phyloP scores from a whole-genome alignment of 92 coral and sea anemone genomes.

The Paragorgia papillata region DNA sequence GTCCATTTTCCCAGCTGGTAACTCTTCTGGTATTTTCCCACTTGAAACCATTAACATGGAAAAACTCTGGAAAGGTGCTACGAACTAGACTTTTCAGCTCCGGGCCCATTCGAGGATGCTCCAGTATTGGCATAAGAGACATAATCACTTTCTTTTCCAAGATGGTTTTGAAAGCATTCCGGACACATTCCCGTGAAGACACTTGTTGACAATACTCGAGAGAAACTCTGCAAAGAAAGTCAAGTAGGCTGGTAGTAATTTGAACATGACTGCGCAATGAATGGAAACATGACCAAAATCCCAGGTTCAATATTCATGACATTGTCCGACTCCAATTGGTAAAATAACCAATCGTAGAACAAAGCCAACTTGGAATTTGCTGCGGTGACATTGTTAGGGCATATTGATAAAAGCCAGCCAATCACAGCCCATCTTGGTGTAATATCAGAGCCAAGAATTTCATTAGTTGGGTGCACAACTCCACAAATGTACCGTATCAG shows the following conservation, averaged over 20 bases:
- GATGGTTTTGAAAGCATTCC: conserved; percentile 80
- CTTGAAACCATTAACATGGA: conserved; percentile 52
- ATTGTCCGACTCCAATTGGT: conserved; percentile 88
- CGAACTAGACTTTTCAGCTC: conserved; percentile 72
- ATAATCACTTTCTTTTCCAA: conserved; percentile 92
- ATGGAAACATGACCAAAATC: conserved; percentile 92
- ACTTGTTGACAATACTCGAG: conserved; percentile 34
- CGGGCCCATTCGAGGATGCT: conserved; percentile 89
- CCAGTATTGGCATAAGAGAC: conserved; percentile 87
- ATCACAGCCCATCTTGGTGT: conserved; percentile 98
- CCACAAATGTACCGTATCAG: conserved; percentile 97
- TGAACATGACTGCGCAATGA: conserved; percentile 90
- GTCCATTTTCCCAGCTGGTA: conserved; percentile 18
- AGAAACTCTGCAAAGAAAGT: conserved; percentile 80
- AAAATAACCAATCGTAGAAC: conserved; percentile 96
- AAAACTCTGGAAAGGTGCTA: conserved; percentile 84
- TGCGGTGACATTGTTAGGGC: conserved; percentile 84
- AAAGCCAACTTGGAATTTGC: conserved; percentile 91
- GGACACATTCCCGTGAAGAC: conserved; percentile 46
- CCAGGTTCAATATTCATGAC: conserved; percentile 99
- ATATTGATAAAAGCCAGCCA: conserved; percentile 94
- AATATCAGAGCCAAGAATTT: conserved; percentile 93
- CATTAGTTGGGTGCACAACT: conserved; percentile 97
- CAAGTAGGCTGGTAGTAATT: conserved; percentile 83
- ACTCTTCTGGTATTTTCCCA: conserved; percentile 4